Conservation (phyloP, 2,113 vertebrate genomes). For the Corythornis vintsioides region DNA sequence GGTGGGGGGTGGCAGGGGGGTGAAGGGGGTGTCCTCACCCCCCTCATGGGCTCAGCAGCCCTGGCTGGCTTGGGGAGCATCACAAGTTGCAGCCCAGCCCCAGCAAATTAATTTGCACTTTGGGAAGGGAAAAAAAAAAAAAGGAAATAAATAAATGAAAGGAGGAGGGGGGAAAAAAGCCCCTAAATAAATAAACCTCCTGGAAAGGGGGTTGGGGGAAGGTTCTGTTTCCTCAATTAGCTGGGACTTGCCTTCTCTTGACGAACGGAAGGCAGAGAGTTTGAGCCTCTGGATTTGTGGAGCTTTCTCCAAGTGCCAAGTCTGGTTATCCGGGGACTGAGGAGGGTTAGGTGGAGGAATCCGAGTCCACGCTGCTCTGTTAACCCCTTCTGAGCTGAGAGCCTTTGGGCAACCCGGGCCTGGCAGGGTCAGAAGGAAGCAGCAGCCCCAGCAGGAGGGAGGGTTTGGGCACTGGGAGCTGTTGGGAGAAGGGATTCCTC, state of each 20-base stretch:
- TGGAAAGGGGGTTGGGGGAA: conserved; percentile 39
- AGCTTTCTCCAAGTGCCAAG: conserved; percentile 67
- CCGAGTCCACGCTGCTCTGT: not conserved
- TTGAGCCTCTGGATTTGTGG: conserved; percentile 67
- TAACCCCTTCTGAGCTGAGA: conserved; percentile 46
- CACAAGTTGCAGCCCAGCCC: not conserved
- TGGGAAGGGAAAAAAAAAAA: not conserved
- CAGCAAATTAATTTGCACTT: conserved; percentile 35
- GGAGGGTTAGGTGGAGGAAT: conserved; percentile 57
- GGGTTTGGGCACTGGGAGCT: fast-evolving
- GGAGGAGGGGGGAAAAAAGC: not conserved
- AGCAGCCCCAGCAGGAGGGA: fast-evolving
- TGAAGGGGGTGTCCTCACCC: not conserved
- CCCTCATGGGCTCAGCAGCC: not conserved
- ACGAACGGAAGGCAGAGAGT: conserved; percentile 53
- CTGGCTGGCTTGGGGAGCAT: not conserved
- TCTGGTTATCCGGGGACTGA: conserved; percentile 56
- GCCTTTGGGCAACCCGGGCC: not conserved
- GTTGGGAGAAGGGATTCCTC: not conserved
- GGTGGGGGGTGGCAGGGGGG: no score
- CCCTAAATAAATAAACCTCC: not conserved
- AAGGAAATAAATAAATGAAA: not conserved
- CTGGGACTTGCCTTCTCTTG: conserved; percentile 57
- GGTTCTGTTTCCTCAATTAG: conserved; percentile 73
- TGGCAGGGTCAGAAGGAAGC: fast-evolving